phyloP scores from a whole-genome alignment of 2,113 vertebrate species.

The Eidolon helvum region DNA sequence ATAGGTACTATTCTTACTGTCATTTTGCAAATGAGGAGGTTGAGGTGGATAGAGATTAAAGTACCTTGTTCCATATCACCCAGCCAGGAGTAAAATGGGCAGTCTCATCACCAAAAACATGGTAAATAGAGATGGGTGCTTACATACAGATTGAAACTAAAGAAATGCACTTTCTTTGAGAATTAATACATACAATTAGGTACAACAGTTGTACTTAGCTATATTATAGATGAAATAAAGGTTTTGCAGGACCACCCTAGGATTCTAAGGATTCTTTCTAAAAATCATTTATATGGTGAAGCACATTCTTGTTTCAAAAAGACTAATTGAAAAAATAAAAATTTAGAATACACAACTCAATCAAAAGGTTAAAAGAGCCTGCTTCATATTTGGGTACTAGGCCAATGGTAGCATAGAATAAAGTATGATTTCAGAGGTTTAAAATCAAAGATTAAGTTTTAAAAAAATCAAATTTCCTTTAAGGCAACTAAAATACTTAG shows the following conservation, averaged over 20 bases:
- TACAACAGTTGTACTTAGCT: neutral
- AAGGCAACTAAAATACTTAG: neutral
- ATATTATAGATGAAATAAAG: neutral
- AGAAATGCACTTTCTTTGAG: neutral
- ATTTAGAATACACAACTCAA: neutral
- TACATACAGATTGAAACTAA: neutral
- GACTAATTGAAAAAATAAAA: neutral
- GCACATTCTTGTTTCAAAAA: neutral
- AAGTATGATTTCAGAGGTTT: neutral
- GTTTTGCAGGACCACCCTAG: rapidly evolving
- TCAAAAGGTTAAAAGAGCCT: neutral
- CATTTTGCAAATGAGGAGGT: neutral
- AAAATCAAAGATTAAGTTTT: neutral
- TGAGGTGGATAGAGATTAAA: neutral
- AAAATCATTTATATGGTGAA: neutral
- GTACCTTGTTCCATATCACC: neutral
- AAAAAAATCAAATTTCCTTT: neutral
- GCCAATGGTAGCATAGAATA: neutral
- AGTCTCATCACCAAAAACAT: neutral
- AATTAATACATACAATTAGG: neutral
- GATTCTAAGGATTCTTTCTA: neutral
- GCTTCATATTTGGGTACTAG: neutral
- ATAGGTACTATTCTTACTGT: neutral
- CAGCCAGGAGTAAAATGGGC: neutral
- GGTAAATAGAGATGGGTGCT: neutral